Base-by-base conservation (phyloP, 30 jellyfish, hydroid and myxozoan genomes). In the Chironex yamaguchii region DNA sequence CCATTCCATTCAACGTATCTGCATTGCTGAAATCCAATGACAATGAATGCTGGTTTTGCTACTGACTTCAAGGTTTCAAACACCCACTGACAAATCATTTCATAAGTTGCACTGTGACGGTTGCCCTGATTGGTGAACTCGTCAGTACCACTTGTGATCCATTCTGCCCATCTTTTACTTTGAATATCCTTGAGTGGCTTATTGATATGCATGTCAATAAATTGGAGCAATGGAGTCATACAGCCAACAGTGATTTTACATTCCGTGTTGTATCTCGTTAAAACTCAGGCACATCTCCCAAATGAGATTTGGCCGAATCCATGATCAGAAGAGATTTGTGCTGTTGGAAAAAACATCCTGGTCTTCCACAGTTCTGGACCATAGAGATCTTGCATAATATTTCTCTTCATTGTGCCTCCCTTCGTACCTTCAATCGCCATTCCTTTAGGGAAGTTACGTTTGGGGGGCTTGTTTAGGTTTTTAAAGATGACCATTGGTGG, bases 371-470 rank as follows among this genome's bases (percentile, higher is more conserved):
- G 58, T 42, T 42, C 58, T 42, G 58, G 58, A 42, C 58, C 58
- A 17, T 42, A 42, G 58, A 42, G 58, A 42, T 42, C 17, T 42
- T 17, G 13, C 58, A 42, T 42, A 42, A 42, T 42, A 42, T 17
- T 42, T 17, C 58, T 42, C 58, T 42, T 42, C 58, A 42, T 42
- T 42, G 58, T 42, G 58, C 58, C 58, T 42, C 58, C 58, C 58
- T 42, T 42, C 58, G 58, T 42, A 17, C 58, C 58, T 42, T 42
- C 58, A 42, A 42, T 42, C 58, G 58, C 58, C 58, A 42, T 42
- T 42, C 58, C 58, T 42, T 42, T 42, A 42, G 58, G 58, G 58
- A 42, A 42, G 9, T 42, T 42, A 42, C 58, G 13, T 42, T 42
- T 42, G 9, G 58, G 58, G 58, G 58, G 13, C 58, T 42, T 42